Evolutionary conservation across 2,888 invertebrate species (phyloP).

Genomic region (Ptychoptera albimana): DNA sequence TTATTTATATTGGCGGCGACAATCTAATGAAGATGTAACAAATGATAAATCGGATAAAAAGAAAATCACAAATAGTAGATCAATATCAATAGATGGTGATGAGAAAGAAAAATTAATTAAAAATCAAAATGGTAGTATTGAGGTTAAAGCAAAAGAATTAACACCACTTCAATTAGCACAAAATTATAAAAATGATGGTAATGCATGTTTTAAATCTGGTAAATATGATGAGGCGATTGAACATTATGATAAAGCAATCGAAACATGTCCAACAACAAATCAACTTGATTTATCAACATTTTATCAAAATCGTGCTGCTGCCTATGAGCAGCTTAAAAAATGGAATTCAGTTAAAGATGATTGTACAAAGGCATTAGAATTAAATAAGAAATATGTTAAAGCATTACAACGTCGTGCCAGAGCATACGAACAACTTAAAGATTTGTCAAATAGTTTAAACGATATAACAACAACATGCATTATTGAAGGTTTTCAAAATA

Average conservation of each 20-base stretch:
- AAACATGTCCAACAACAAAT: slow-evolving; percentile 62
- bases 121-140: slow-evolving; percentile 20
- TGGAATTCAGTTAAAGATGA: slow-evolving; percentile 74
- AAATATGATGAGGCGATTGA: slow-evolving; percentile 84
- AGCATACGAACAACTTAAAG: slow-evolving; percentile 63
- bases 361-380: slow-evolving; percentile 68
- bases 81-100: slow-evolving; percentile 38
- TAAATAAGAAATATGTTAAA: slow-evolving; percentile 76
- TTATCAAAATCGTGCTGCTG: slow-evolving; percentile 92
- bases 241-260: slow-evolving; percentile 85
- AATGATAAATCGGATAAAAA: slow-evolving; percentile 28
- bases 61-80: slow-evolving; percentile 28
- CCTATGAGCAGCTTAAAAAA: slow-evolving; percentile 80
- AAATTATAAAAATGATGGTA: slow-evolving; percentile 75
- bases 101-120: slow-evolving; percentile 37
- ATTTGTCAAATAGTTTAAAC: slow-evolving; percentile 68
- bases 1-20: slow-evolving; percentile 48
- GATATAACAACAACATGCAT: slow-evolving; percentile 89
- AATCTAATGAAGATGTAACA: slow-evolving; percentile 14
- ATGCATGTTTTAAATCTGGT: slow-evolving; percentile 66
- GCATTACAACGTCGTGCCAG: slow-evolving; percentile 72
- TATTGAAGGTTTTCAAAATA: slow-evolving; percentile 75
- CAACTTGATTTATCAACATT: slow-evolving; percentile 69
- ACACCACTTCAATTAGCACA: slow-evolving; percentile 58
- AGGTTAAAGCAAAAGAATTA: slow-evolving; percentile 14